Evolutionary conservation across 2,888 invertebrate genomes (phyloP).

Genomic region (Tanytarsus gracilentus): DNA sequence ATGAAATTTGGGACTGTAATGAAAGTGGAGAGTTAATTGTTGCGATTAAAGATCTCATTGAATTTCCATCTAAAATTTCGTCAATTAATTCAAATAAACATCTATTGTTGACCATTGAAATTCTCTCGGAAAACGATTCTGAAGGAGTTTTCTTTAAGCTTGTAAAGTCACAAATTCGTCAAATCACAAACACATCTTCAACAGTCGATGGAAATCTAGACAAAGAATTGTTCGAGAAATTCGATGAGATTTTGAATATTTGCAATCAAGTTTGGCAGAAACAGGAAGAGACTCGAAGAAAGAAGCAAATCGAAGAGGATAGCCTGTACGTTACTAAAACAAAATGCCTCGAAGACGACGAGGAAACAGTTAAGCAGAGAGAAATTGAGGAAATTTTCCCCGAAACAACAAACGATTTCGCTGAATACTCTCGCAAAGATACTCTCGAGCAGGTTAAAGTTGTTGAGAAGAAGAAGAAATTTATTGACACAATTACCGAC

Average conservation of each 20-base stretch:
- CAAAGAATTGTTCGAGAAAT: constrained; percentile 42
- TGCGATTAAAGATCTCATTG: constrained; percentile 36
- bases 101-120: constrained; percentile 32
- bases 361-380: constrained; percentile 54
- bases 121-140: too few relatives aligned
- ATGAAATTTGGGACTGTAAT: constrained; percentile 32
- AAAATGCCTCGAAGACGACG: constrained; percentile 56
- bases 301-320: constrained; percentile 62
- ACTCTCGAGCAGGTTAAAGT: constrained; percentile 45
- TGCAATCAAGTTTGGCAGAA: constrained; percentile 66
- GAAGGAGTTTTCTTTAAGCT: constrained; percentile 46
- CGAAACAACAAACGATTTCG: constrained; percentile 58
- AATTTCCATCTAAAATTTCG: constrained; percentile 35
- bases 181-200: constrained; percentile 56
- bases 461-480: constrained; percentile 31
- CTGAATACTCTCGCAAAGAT: constrained; percentile 50
- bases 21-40: constrained; percentile 34
- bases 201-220: constrained; percentile 46
- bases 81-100: constrained; percentile 29
- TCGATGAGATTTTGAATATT: constrained; percentile 49
- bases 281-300: constrained; percentile 59
- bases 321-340: constrained; percentile 66
- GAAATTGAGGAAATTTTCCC: constrained; percentile 65
- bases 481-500: constrained; percentile 29
- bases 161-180: constrained; percentile 59